Evolutionary conservation across 2,888 invertebrate genomes (phyloP).

Genomic region (Phlogophora meticulosa): DNA sequence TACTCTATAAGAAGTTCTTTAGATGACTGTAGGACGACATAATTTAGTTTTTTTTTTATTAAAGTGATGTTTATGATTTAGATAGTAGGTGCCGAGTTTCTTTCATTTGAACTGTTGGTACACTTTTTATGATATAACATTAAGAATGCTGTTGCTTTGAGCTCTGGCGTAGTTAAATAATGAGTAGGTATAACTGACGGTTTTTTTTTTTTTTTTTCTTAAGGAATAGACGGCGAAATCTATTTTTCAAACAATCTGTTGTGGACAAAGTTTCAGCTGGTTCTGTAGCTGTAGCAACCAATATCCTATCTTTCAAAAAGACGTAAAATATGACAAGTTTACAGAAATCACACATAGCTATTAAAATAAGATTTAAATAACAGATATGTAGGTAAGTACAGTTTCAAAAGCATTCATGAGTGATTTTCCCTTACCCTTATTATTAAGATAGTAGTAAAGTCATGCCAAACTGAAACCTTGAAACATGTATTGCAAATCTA

Average conservation of each 20-base stretch:
- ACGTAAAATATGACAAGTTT: not conserved
- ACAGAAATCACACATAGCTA: not conserved
- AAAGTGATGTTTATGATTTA: conserved; percentile 41
- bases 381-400: too few species aligned
- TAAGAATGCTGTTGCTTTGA: conserved; percentile 21
- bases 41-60: conserved; percentile 35
- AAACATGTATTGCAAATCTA: too few species aligned
- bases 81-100: conserved; percentile 29
- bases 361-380: too few species aligned
- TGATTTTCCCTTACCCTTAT: too few species aligned
- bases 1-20: conserved; percentile 55
- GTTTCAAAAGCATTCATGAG: too few species aligned
- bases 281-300: too few species aligned
- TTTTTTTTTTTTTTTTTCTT: not conserved
- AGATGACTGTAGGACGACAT: conserved; percentile 51
- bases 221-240: not conserved
- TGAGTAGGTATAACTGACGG: not conserved
- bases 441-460: too few species aligned
- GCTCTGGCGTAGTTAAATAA: conserved; percentile 6
- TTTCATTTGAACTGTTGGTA: conserved; percentile 28
- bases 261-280: too few species aligned
- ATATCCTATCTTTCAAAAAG: not conserved
- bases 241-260: not conserved
- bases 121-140: conserved; percentile 6
- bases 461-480: too few species aligned